Base-by-base conservation (phyloP, 2,797 vertebrate genomes). In the Fringilla coelebs region DNA sequence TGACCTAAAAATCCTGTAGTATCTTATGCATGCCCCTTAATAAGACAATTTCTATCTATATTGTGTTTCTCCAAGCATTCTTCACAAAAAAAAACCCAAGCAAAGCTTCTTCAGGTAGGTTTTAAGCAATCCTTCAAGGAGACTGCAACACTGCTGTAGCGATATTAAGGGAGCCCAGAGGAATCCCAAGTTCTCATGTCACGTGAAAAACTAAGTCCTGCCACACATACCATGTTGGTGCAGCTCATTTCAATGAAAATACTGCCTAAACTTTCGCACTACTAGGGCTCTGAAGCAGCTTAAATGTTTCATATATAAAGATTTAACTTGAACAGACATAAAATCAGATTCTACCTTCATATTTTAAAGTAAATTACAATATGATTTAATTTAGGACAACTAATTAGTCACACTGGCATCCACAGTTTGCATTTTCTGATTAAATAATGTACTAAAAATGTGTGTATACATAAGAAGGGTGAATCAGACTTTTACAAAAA, bases 11-110 rank as follows among this genome's bases (percentile, higher is more conserved):
- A 58, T 51, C 46, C 32, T 62, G 6, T 5, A 54, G 8, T 8
- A 10, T 13, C 31, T 65, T 75, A 25, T 3, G 3, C 11, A 34
- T 0, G 0, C 18, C 12, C 28, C 41, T 63, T 65, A 58, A 55
- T 4, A 62, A 51, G 83, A 79, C 11, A 83, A 15, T 7, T 61
- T 55, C 2, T 2, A 63, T 4, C 11, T 61, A 0, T 17, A 13
- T 48, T 81, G 46, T 62, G 11, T 36, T 77, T 74, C 54, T 67
- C 18, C 32, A 51, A 58, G 28, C 4, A 67, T 45, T 88, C 85
- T 62, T 34, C 52, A 63, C 40, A 52, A 77, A 73, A 58, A n/a
- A 26, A 38, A 73, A 77, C 24, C 15, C 34, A n/a, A 1, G 2
- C 13, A 71, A 76, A 74, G 36, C 51, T 49, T 55, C 22, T 38